phyloP scores from a whole-genome alignment of 2,888 invertebrate genomes.

The Seira ritae region DNA sequence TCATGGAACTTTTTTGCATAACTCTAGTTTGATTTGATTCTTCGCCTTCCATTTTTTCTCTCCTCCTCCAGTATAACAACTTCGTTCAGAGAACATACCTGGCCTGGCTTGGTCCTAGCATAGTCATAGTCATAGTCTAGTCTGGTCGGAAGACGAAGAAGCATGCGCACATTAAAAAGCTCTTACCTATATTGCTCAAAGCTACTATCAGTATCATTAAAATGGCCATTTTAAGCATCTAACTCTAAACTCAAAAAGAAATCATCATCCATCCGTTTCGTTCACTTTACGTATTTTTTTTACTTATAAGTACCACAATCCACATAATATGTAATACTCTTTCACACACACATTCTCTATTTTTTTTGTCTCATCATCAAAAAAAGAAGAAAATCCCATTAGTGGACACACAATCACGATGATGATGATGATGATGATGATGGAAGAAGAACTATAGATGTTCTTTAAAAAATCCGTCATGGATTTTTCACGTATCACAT shows the following conservation, averaged over 20 bases:
- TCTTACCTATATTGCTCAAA: conserved; percentile 19
- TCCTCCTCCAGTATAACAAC: too few relatives aligned
- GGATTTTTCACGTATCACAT: background rate
- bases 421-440: background rate
- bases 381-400: conserved; percentile 33
- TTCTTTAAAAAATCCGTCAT: conserved; percentile 13
- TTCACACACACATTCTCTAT: background rate
- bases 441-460: background rate
- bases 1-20: too few relatives aligned
- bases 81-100: too few relatives aligned
- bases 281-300: too few relatives aligned
- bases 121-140: too few relatives aligned
- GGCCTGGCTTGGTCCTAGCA: too few relatives aligned
- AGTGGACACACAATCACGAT: conserved; percentile 21
- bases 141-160: background rate
- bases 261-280: conserved; percentile 11
- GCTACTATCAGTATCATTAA: background rate
- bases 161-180: conserved; percentile 18
- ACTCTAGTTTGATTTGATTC: too few relatives aligned
- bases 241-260: too few relatives aligned
- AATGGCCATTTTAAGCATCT: conserved; percentile 3
- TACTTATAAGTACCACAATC: too few relatives aligned
- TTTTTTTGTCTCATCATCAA: conserved; percentile 13
- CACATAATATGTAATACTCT: too few relatives aligned
- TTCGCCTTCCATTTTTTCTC: too few relatives aligned